phyloP scores from a whole-genome alignment of 2,888 invertebrate species.

The Pristionchus mayeri region DNA sequence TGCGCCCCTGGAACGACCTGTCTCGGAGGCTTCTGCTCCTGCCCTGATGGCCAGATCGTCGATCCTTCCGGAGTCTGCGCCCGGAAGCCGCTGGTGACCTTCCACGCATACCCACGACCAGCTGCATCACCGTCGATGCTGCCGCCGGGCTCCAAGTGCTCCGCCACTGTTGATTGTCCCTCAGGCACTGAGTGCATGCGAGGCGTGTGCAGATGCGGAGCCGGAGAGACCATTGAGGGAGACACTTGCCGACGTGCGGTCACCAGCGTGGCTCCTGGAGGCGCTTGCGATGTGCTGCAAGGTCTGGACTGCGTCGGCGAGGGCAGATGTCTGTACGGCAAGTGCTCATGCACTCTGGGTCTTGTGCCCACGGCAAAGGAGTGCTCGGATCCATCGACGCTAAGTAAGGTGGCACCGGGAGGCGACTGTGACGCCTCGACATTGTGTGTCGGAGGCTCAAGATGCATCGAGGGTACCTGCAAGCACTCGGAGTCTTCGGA shows the following conservation, averaged over 20 bases:
- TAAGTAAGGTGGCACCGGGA: conserved; percentile 64
- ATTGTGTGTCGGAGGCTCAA: conserved; percentile 65
- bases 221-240: conserved; percentile 71
- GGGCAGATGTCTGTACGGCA: conserved; percentile 63
- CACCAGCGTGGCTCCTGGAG: conserved; percentile 67
- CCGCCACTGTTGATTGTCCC: conserved; percentile 66
- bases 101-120: conserved; percentile 17
- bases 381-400: conserved; percentile 62
- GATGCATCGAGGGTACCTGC: conserved; percentile 65
- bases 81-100: background rate
- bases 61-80: conserved; percentile 31
- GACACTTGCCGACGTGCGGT: conserved; percentile 67
- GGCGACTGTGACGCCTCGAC: conserved; percentile 64
- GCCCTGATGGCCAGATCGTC: conserved; percentile 58
- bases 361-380: conserved; percentile 67
- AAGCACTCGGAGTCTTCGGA: background rate
- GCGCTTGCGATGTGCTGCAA: conserved; percentile 67
- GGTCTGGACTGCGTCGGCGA: conserved; percentile 73
- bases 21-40: conserved; percentile 59
- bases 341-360: conserved; percentile 68
- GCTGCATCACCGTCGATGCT: conserved; percentile 3
- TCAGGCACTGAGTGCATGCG: conserved; percentile 71
- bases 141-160: conserved; percentile 67
- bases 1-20: conserved; percentile 64
- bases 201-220: conserved; percentile 72